Percentiles rank a stretch among this genome's conserved stretches.
Conservation (phyloP, 2,113 vertebrate genomes). For the Phaetusa simplex region DNA sequence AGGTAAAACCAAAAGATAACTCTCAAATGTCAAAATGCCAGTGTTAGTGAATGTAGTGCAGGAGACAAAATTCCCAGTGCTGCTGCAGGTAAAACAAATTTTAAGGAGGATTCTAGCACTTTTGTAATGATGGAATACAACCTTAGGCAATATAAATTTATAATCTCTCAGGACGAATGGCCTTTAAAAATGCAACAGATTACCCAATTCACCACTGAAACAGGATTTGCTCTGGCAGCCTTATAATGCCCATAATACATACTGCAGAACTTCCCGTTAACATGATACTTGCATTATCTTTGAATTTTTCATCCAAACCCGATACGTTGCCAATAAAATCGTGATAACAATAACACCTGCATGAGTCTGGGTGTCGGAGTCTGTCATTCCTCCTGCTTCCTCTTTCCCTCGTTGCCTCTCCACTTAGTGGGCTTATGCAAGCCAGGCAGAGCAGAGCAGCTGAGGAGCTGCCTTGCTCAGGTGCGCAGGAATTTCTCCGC, state of each 20-base stretch:
- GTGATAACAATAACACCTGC: background rate
- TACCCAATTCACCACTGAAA: slow-evolving; percentile 60
- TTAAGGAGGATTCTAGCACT: slow-evolving; percentile 70
- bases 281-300: background rate
- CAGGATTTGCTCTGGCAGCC: slow-evolving; percentile 58
- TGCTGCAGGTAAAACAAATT: slow-evolving; percentile 76
- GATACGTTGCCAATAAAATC: slow-evolving; percentile 28
- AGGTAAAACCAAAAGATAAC: slow-evolving; percentile 59
- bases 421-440: background rate
- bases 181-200: slow-evolving; percentile 73
- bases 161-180: slow-evolving; percentile 73
- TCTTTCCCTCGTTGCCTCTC: background rate
- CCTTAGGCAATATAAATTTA: slow-evolving; percentile 75
- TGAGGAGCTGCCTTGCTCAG: background rate
- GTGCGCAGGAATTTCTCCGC: background rate
- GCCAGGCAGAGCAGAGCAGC: background rate
- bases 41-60: slow-evolving; percentile 65
- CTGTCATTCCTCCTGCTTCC: background rate
- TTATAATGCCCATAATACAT: background rate
- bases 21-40: slow-evolving; percentile 72
- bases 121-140: slow-evolving; percentile 77
- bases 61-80: slow-evolving; percentile 73
- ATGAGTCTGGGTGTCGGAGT: background rate
- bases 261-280: background rate
- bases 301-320: slow-evolving; percentile 27